Percentiles rank a stretch among this genome's conserved stretches.
These are phyloP conservation scores for Acleris laterana DNA, from an alignment of 2,888 invertebrate species.

Conservation along the genomic window DNA sequence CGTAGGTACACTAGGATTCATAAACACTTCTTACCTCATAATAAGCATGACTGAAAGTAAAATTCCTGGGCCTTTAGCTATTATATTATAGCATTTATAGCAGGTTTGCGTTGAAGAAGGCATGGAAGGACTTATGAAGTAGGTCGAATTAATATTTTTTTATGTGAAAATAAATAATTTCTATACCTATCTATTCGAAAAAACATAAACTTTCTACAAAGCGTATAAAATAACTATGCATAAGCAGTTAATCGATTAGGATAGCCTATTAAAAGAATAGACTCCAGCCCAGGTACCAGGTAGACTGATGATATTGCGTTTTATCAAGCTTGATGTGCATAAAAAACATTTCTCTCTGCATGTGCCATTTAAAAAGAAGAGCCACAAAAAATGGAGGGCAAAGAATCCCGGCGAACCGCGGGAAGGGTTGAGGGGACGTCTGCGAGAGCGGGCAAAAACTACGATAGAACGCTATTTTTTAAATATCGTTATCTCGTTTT, in stretches of 20 bases:
- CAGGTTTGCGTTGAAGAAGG: too few species aligned
- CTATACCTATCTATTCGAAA: background rate
- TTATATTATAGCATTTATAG: too few species aligned
- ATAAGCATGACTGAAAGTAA: too few species aligned
- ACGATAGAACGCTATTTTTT: conserved; percentile 65
- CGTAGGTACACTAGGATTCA: too few species aligned
- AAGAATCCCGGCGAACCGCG: conserved; percentile 75
- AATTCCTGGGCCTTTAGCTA: too few species aligned
- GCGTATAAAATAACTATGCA: conserved; percentile 44
- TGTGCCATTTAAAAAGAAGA: conserved; percentile 82
- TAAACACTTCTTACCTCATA: too few species aligned
- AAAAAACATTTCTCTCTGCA: conserved; percentile 75
- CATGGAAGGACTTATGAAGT: too few species aligned
- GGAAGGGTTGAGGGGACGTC: conserved; percentile 77
- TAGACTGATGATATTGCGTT: conserved; percentile 81
- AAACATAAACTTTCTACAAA: conserved; percentile 13
- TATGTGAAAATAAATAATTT: background rate
- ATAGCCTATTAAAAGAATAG: conserved; percentile 76
- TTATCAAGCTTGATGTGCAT: conserved; percentile 64
- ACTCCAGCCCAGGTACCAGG: conserved; percentile 66
- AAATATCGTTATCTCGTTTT: conserved; percentile 44
- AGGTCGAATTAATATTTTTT: too few species aligned
- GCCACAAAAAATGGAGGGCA: conserved; percentile 76
- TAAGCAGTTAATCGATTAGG: conserved; percentile 73
- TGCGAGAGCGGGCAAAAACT: conserved; percentile 71